Percentiles rank a stretch among this genome's conserved stretches.
Evolutionary conservation across 2,113 vertebrate genomes (phyloP).

Genomic region (Oceanites oceanicus): DNA sequence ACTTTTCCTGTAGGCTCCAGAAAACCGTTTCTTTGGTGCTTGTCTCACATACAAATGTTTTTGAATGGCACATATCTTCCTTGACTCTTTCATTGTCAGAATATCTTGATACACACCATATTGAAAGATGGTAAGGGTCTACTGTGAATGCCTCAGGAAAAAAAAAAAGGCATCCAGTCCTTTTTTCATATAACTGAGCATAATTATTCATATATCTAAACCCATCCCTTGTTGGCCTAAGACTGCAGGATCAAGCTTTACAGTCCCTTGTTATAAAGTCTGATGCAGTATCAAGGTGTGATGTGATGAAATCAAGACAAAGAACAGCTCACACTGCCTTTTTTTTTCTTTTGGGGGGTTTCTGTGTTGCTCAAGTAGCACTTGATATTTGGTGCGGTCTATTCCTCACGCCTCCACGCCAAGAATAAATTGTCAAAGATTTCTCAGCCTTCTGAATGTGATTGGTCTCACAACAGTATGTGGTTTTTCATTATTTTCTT

Average conservation of each 20-base stretch:
- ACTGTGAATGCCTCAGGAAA: background rate
- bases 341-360: background rate
- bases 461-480: background rate
- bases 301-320: conserved; percentile 2
- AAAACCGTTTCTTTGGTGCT: too few relatives aligned
- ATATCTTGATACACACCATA: background rate
- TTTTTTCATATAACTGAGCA: background rate
- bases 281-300: background rate
- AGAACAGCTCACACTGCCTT: background rate
- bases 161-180: background rate
- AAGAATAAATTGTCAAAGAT: background rate
- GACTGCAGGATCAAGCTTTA: background rate
- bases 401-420: background rate
- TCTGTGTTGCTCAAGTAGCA: background rate
- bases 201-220: background rate
- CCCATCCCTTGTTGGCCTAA: background rate
- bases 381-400: background rate
- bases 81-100: too few relatives aligned
- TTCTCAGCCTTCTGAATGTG: background rate
- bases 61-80: too few relatives aligned
- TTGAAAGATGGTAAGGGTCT: background rate
- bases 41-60: too few relatives aligned
- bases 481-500: conserved; percentile 14
- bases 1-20: too few relatives aligned
- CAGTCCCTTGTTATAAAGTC: background rate